phyloP scores from a whole-genome alignment of 2,888 invertebrate species.

The Drosophila mettleri region DNA sequence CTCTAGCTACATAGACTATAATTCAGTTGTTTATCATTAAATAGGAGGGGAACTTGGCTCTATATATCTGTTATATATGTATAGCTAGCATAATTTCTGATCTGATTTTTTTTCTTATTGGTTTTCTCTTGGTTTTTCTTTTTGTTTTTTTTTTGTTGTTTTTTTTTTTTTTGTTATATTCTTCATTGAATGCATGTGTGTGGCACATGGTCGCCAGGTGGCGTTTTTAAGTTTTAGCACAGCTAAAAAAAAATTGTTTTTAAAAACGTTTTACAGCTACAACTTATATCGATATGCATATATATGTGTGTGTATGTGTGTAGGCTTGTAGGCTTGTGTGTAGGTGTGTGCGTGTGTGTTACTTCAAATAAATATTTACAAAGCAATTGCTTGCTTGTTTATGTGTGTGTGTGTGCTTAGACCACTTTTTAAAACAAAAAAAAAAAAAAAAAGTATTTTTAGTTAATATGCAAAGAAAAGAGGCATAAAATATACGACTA shows the following conservation, averaged over 20 bases:
- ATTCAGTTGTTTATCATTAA: conserved; percentile 27
- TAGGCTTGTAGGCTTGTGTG: conserved; percentile 2
- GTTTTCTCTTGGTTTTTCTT: conserved; percentile 3
- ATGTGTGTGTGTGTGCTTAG: conserved; percentile 5
- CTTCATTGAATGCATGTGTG: conserved; percentile 51
- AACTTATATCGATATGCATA: conserved; percentile 47
- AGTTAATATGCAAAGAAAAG: conserved; percentile 19
- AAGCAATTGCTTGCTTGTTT: conserved; percentile 50
- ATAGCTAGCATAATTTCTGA: conserved; percentile 20
- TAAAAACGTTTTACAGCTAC: conserved; percentile 56
- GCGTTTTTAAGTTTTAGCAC: conserved; percentile 54
- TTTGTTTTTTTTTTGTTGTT: conserved; percentile 5
- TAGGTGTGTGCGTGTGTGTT: conserved; percentile 23
- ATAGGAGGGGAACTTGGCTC: background rate
- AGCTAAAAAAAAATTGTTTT: conserved; percentile 55
- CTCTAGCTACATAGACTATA: conserved; percentile 15
- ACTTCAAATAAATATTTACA: conserved; percentile 77
- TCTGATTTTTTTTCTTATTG: conserved; percentile 5
- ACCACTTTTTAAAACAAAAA: conserved; percentile 15
- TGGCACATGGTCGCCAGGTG: conserved; percentile 58
- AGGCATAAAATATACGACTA: conserved; percentile 4
- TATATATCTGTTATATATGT: background rate
- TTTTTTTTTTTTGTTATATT: conserved; percentile 15
- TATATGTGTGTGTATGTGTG: conserved; percentile 21
- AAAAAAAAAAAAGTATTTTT: conserved; percentile 28